A percentile compares a stretch with the other conserved stretches of the same genome.
Conservation (phyloP, 1,140 invertebrate genomes). For the Drosophila prosaltans region DNA sequence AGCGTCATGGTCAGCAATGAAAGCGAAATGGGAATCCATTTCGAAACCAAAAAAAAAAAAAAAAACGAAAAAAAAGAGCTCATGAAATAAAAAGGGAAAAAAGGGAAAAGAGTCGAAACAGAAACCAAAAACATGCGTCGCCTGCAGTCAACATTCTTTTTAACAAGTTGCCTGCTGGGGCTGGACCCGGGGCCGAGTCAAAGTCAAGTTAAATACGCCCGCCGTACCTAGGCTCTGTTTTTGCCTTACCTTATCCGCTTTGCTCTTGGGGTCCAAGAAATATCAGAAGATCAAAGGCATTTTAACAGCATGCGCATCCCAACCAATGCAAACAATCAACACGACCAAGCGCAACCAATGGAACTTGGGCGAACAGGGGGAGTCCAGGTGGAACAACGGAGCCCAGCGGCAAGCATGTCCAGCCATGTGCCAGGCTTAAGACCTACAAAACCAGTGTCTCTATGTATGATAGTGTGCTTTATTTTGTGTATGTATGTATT, state of each 20-base stretch:
- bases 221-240: conserved; percentile 60
- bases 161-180: conserved; percentile 72
- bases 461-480: not conserved
- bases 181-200: conserved; percentile 36
- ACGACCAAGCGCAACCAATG: conserved; percentile 49
- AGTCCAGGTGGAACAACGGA: conserved; percentile 14
- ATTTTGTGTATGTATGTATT: not conserved
- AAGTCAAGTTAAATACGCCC: conserved; percentile 79
- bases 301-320: conserved; percentile 73
- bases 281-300: conserved; percentile 82
- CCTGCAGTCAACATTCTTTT: conserved; percentile 76
- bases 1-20: conserved; percentile 69
- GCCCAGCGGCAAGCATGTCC: conserved; percentile 42
- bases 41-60: conserved; percentile 14
- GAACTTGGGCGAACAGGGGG: conserved; percentile 15
- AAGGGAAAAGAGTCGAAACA: conserved; percentile 20
- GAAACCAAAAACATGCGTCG: conserved; percentile 63
- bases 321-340: conserved; percentile 77
- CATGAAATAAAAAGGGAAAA: conserved; percentile 12
- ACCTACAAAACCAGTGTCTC: conserved; percentile 59
- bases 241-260: conserved; percentile 40
- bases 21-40: conserved; percentile 67
- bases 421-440: conserved; percentile 59
- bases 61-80: not conserved
- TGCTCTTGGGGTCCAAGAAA: conserved; percentile 49